Evolutionary conservation across 2,797 vertebrate genomes (phyloP), one percentile per base, ranked within the genome.

Genomic region (Anguilla anguilla): DNA sequence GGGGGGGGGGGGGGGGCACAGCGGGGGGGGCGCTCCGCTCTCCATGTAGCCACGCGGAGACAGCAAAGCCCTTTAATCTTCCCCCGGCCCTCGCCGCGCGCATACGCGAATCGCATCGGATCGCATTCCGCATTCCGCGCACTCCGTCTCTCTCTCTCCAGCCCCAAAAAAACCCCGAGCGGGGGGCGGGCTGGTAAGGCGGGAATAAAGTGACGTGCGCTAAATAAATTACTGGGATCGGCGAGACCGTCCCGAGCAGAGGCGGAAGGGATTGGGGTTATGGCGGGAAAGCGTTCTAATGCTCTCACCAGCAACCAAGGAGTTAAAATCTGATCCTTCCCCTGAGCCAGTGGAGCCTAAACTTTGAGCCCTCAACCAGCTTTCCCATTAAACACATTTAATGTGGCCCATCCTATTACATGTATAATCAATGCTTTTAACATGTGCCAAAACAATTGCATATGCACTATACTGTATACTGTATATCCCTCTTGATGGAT

Each of bases 151-250:
- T 35, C 35, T 35, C 35, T 22, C 35, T 22, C 0, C 35, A 7
- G 74, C 15, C 17, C 17, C 59, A 6, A 15, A 2, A 28, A 17
- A 43, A 22, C 13, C 31, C 61, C 0, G 9, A 3, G 35, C 4
- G 17, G 51, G 31, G 5, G 17, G 10, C n/a, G n/a, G n/a, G n/a
- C n/a, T n/a, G 5, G 28, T 17, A 22, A 17, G 17, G 49, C 7
- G 4, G 49, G 49, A 4, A 9, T 10, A 51, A 31, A 84, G 53
- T 39, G 83, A 84, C 53, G 15, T 55, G 17, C 17, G 13, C 19
- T n/a, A 35, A 35, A 79, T 84, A 84, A 61, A 84, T 84, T 17
- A 39, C 35, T 61, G 35, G 31, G 83, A 84, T 59, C 61, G 28
- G 83, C 31, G 35, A 59, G 53, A 31, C 83, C 57, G 7, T 49